These are phyloP conservation scores for Ylistrum balloti DNA, from an alignment of 1,140 invertebrate species.

Conservation along the genomic window DNA sequence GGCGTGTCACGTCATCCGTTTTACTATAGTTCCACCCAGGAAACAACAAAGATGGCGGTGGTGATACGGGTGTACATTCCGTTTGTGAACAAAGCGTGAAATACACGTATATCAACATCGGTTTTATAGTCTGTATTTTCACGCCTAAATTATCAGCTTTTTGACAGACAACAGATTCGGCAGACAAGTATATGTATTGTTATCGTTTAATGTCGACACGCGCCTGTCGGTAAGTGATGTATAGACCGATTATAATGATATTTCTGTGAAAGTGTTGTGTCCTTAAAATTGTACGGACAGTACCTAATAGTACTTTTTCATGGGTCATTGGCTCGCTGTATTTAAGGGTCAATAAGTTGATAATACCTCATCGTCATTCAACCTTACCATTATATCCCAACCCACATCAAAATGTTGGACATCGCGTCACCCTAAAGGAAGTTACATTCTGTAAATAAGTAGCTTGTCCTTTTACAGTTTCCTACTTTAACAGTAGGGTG, in stretches of 20 bases:
- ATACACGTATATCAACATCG: neutral
- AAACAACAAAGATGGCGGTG: neutral
- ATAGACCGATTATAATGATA: neutral
- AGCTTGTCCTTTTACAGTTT: too few species aligned
- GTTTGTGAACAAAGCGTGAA: neutral
- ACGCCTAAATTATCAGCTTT: slow-evolving; percentile 6
- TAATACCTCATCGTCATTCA: neutral
- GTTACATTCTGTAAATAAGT: too few species aligned
- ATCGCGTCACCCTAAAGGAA: too few species aligned
- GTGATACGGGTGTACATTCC: slow-evolving; percentile 23
- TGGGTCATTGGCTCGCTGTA: neutral
- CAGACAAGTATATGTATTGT: neutral
- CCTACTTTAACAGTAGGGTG: too few species aligned
- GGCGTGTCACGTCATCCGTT: neutral
- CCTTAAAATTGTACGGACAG: neutral
- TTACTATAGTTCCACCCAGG: neutral
- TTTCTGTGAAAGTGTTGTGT: neutral
- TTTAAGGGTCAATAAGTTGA: neutral
- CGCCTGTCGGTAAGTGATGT: neutral
- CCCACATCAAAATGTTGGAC: too few species aligned
- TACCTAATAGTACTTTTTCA: neutral
- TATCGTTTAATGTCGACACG: neutral
- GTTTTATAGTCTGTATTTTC: neutral
- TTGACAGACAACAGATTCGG: neutral
- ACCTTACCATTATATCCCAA: too few species aligned